A percentile compares a stretch with the other conserved stretches of the same genome.
phyloP scores from a whole-genome alignment of 2,797 vertebrate genomes.

The Epinephelus coioides region DNA sequence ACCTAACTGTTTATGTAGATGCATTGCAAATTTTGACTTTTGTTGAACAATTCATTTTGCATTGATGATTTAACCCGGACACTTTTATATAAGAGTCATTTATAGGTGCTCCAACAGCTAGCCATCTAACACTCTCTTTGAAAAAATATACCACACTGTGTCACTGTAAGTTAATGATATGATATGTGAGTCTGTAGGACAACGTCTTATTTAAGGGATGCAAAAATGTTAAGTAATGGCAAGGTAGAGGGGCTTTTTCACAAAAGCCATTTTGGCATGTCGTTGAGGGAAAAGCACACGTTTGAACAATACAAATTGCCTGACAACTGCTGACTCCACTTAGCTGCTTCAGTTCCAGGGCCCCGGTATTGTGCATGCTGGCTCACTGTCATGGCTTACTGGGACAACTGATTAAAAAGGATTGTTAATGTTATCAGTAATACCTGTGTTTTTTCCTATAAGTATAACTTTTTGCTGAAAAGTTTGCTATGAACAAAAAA shows the following conservation, averaged over 20 bases:
- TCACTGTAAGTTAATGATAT: not conserved
- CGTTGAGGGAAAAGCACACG: not conserved
- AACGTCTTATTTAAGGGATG: no score
- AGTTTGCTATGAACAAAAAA: not conserved
- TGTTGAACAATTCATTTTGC: not conserved
- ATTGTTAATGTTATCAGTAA: not conserved
- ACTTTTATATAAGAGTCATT: not conserved
- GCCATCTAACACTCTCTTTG: no score
- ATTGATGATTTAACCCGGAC: not conserved
- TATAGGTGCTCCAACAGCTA: not conserved
- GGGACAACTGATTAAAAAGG: no score
- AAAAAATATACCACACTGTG: not conserved
- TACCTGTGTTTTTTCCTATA: not conserved
- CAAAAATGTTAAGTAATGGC: no score
- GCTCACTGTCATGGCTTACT: not conserved
- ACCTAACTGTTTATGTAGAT: not conserved
- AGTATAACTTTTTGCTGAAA: not conserved
- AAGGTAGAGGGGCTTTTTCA: not conserved
- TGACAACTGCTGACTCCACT: not conserved
- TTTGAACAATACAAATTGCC: not conserved
- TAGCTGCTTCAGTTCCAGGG: not conserved
- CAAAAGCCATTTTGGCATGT: not conserved
- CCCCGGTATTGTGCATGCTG: not conserved
- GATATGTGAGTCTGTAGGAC: no score
- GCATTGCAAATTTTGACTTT: not conserved